Percentiles rank a stretch among this genome's conserved stretches.
Evolutionary conservation across 1,140 invertebrate species (phyloP).

Genomic region (Aphidius gifuensis): DNA sequence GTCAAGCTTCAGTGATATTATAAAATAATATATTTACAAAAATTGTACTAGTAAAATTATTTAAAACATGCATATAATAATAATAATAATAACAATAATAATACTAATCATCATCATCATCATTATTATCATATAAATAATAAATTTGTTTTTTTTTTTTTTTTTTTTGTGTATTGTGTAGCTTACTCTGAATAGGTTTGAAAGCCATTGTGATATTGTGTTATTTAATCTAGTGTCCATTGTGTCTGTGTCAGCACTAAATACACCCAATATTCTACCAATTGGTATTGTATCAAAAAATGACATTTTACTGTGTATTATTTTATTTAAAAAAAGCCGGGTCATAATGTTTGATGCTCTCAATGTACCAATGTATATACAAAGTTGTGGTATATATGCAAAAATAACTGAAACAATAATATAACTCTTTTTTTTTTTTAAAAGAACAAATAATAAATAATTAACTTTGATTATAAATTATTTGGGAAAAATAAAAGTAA

Average conservation of each 20-base stretch:
- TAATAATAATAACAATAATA: background rate
- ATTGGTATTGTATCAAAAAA: conserved; percentile 87
- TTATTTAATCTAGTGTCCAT: conserved; percentile 73
- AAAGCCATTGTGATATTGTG: conserved; percentile 67
- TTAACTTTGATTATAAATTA: too few relatives aligned
- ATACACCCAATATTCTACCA: conserved; percentile 81
- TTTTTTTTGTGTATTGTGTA: conserved; percentile 14
- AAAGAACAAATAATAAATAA: too few relatives aligned
- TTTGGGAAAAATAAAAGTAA: too few relatives aligned
- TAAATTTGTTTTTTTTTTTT: too few relatives aligned
- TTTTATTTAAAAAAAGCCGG: conserved; percentile 63
- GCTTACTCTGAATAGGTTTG: conserved; percentile 55
- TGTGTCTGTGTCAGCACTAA: conserved; percentile 80
- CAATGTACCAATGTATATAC: conserved; percentile 68
- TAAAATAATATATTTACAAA: background rate
- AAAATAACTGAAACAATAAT: conserved; percentile 60
- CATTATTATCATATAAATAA: background rate
- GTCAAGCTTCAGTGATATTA: background rate
- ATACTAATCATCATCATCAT: background rate
- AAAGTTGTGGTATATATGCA: conserved; percentile 66
- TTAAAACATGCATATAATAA: background rate
- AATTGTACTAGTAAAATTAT: background rate
- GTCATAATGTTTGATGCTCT: conserved; percentile 68
- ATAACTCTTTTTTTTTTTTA: too few relatives aligned
- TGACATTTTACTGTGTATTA: conserved; percentile 68